Evolutionary conservation across 2,888 invertebrate species (phyloP).

Genomic region (Amblyjoppa fuscipennis): DNA sequence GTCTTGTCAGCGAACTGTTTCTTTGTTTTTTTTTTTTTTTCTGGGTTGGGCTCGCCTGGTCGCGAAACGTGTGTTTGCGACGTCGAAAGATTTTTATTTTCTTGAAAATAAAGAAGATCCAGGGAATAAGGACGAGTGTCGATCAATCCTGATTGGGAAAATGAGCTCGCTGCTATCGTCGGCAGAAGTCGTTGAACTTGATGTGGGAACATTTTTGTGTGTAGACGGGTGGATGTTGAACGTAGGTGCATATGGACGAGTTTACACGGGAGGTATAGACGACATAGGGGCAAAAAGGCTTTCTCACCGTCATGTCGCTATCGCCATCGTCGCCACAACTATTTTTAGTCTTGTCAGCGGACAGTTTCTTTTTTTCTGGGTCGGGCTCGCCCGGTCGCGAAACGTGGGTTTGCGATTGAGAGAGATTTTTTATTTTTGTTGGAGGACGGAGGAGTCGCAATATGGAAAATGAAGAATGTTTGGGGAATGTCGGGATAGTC

Average conservation of each 20-base stretch:
- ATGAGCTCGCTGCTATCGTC: too few relatives aligned
- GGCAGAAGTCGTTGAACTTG: too few relatives aligned
- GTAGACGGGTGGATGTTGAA: not conserved
- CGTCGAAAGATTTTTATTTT: not conserved
- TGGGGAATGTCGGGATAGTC: too few relatives aligned
- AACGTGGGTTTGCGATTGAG: not conserved
- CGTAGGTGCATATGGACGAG: slow-evolving; percentile 19
- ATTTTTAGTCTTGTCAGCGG: slow-evolving; percentile 49
- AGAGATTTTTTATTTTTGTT: not conserved
- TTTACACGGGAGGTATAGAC: not conserved
- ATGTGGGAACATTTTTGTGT: too few relatives aligned
- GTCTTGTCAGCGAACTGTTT: slow-evolving; percentile 3
- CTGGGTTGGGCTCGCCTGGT: not conserved
- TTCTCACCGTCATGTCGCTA: not conserved
- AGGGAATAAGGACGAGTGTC: too few relatives aligned
- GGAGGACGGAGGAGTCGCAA: too few relatives aligned
- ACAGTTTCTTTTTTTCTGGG: slow-evolving; percentile 14
- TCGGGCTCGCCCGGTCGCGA: not conserved
- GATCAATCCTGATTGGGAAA: too few relatives aligned
- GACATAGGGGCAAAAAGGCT: slow-evolving; percentile 27
- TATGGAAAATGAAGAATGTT: too few relatives aligned
- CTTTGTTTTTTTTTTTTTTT: slow-evolving; percentile 1
- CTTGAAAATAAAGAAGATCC: not conserved
- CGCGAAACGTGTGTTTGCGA: not conserved
- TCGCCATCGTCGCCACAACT: slow-evolving; percentile 8